These are phyloP conservation scores for Drosophila koepferae DNA, from an alignment of 2,888 invertebrate species.

Conservation along the genomic window DNA sequence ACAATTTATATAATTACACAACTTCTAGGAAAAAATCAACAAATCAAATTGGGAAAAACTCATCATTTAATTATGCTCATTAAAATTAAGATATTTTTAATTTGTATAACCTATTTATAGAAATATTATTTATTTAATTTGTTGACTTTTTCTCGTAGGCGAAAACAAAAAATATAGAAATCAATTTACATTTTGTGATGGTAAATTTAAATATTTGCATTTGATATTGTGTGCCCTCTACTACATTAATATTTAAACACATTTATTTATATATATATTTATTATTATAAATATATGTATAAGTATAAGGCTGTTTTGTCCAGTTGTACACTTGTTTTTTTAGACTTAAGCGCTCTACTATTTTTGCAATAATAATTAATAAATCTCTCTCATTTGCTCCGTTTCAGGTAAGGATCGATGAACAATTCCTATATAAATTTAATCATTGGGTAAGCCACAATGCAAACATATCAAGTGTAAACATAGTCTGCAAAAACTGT, in stretches of 20 bases:
- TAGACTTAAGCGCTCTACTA: slow-evolving; percentile 19
- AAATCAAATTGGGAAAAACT: slow-evolving; percentile 1
- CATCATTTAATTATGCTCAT: slow-evolving; percentile 53
- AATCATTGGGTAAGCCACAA: slow-evolving; percentile 83
- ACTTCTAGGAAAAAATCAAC: slow-evolving; percentile 9
- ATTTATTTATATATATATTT: slow-evolving; percentile 14
- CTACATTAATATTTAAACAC: not conserved
- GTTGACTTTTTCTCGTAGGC: slow-evolving; percentile 31
- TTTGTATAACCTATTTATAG: slow-evolving; percentile 20
- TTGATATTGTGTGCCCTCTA: slow-evolving; percentile 60
- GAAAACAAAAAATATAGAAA: not conserved
- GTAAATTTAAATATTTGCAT: slow-evolving; percentile 41
- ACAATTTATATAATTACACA: slow-evolving; percentile 43
- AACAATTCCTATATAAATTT: slow-evolving; percentile 83
- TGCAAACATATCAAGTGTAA: slow-evolving; percentile 5
- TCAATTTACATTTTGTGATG: slow-evolving; percentile 37
- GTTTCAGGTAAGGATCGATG: slow-evolving; percentile 85
- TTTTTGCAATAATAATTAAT: slow-evolving; percentile 36
- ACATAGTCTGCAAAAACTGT: slow-evolving; percentile 6
- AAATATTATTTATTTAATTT: slow-evolving; percentile 23
- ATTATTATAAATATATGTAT: slow-evolving; percentile 16
- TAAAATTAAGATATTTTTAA: slow-evolving; percentile 25
- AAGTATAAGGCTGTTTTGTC: slow-evolving; percentile 43
- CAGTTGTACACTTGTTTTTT: slow-evolving; percentile 48
- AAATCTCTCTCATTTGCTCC: slow-evolving; percentile 53